Conservation (phyloP, 1,140 invertebrate species). For the Gryon sp. region DNA sequence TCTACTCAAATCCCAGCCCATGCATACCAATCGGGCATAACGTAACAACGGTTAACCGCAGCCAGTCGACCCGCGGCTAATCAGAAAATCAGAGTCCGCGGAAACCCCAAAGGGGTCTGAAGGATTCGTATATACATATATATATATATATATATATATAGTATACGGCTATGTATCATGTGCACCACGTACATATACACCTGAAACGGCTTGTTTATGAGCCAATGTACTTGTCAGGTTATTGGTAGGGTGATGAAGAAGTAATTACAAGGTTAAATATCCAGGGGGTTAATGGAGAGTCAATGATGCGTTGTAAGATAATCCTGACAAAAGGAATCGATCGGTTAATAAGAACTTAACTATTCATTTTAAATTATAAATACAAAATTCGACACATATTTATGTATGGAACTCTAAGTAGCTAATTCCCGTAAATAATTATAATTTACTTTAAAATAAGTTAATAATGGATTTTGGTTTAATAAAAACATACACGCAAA, state of each 20-base stretch:
- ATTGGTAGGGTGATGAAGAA: slow-evolving; percentile 57
- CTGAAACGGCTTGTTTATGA: slow-evolving; percentile 2
- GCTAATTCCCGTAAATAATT: no score
- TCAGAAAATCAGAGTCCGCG: slow-evolving; percentile 78
- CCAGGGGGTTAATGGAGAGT: slow-evolving; percentile 71
- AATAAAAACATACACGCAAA: no score
- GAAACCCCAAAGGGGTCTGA: slow-evolving; percentile 71
- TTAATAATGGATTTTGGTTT: no score
- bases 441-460: no score
- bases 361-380: no score
- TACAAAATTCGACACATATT: no score
- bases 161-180: slow-evolving; percentile 6
- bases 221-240: slow-evolving; percentile 39
- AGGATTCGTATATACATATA: slow-evolving; percentile 17
- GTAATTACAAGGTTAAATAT: slow-evolving; percentile 77
- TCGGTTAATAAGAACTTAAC: slow-evolving; percentile 31
- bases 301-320: slow-evolving; percentile 68
- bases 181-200: slow-evolving; percentile 14
- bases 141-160: neutral
- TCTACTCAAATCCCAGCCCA: slow-evolving; percentile 76
- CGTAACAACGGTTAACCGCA: slow-evolving; percentile 79
- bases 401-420: no score
- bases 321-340: slow-evolving; percentile 33
- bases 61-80: slow-evolving; percentile 78
- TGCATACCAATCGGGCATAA: slow-evolving; percentile 78